phyloP scores from a whole-genome alignment of 2,113 vertebrate species.

The Tor tambroides region DNA sequence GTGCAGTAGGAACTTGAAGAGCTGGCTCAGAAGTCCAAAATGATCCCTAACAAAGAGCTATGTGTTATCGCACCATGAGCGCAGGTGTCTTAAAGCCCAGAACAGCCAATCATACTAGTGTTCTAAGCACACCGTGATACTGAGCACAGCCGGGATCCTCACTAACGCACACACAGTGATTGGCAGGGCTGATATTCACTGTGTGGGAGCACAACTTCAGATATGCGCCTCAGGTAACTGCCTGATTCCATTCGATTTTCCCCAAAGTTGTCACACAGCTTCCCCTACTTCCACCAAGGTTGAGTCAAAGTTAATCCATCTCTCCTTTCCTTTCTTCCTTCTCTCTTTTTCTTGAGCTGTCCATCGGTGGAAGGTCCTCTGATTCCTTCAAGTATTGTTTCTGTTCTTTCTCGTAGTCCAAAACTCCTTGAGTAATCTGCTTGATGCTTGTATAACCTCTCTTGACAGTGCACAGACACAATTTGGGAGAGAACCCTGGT shows the following conservation, averaged over 20 bases:
- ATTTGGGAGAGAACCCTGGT: conserved; percentile 32
- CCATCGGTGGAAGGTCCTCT: conserved; percentile 32
- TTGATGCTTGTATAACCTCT: conserved; percentile 72
- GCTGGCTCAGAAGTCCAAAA: background rate
- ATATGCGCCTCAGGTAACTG: conserved; percentile 23
- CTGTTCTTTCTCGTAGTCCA: conserved; percentile 39
- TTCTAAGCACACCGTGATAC: conserved; percentile 32
- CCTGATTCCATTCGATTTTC: conserved; percentile 38
- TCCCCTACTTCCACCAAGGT: conserved; percentile 19
- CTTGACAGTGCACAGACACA: conserved; percentile 48
- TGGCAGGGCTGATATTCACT: conserved; percentile 58
- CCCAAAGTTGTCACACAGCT: background rate
- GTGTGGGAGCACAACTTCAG: conserved; percentile 2
- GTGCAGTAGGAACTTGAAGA: no score
- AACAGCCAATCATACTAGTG: conserved; percentile 8
- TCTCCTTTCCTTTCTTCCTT: conserved; percentile 19
- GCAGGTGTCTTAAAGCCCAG: background rate
- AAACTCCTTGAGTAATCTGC: conserved; percentile 37
- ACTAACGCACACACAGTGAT: conserved; percentile 52
- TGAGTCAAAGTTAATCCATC: conserved; percentile 34
- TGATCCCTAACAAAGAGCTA: background rate
- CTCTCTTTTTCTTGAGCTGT: background rate
- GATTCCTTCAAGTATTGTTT: conserved; percentile 44
- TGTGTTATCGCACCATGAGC: background rate
- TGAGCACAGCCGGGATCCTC: conserved; percentile 49